These are phyloP conservation scores for Aradus depressus DNA, from an alignment of 2,888 invertebrate species.

Conservation along the genomic window DNA sequence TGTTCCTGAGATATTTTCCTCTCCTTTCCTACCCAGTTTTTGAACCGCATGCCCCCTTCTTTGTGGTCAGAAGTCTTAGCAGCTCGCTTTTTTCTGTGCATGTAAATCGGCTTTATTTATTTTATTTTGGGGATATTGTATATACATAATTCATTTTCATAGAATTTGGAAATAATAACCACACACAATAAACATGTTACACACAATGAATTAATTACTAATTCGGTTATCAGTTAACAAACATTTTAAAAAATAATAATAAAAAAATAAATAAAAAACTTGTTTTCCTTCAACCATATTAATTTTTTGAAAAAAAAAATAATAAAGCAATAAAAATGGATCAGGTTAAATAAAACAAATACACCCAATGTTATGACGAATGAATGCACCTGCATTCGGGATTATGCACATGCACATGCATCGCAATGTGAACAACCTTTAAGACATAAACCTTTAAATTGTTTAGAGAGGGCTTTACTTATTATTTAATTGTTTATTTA, in stretches of 20 bases:
- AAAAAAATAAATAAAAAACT: conserved; percentile 1
- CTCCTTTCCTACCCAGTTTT: conserved; percentile 13
- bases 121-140: conserved; percentile 9
- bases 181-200: conserved; percentile 15
- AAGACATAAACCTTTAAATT: no score
- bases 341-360: neutral
- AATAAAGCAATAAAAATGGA: neutral
- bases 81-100: conserved; percentile 18
- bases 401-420: conserved; percentile 17
- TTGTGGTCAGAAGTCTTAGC: conserved; percentile 15
- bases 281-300: neutral
- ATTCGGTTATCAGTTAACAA: neutral
- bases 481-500: no score
- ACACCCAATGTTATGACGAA: neutral
- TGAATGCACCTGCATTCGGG: conserved; percentile 11
- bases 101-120: conserved; percentile 16
- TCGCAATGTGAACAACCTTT: no score
- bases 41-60: conserved; percentile 20
- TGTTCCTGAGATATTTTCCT: conserved; percentile 9
- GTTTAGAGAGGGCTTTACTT: no score
- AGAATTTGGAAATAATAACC: conserved; percentile 14
- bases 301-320: neutral
- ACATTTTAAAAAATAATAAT: neutral
- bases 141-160: conserved; percentile 8
- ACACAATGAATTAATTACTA: neutral